These are phyloP conservation scores for Diglossa cyanea DNA, from an alignment of 2,797 vertebrate genomes.

Conservation along the genomic window DNA sequence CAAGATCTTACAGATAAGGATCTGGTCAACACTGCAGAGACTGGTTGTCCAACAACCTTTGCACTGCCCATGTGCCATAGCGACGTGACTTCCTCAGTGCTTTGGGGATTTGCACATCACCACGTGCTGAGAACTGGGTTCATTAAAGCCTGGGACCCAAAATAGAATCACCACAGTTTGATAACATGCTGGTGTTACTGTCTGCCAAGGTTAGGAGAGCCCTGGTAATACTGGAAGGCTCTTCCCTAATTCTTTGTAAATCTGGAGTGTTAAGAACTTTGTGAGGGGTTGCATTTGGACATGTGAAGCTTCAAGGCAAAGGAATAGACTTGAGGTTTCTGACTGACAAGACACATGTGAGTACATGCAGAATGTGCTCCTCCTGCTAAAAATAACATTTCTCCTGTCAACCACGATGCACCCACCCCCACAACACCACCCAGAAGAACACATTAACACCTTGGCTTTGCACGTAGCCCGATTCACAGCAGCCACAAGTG, in stretches of 20 bases:
- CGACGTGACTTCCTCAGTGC: neutral
- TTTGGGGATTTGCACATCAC: neutral
- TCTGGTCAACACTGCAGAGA: neutral
- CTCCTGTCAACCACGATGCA: conserved; percentile 63
- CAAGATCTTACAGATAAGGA: neutral
- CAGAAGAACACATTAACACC: conserved; percentile 69
- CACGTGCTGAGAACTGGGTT: neutral
- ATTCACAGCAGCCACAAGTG: conserved; percentile 71
- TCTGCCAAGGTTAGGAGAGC: neutral
- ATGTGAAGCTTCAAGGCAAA: conserved; percentile 56
- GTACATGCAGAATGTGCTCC: conserved; percentile 67
- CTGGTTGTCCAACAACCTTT: neutral
- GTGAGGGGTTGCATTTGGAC: conserved; percentile 35
- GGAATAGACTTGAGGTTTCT: conserved; percentile 59
- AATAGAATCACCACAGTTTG: neutral
- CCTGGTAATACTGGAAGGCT: neutral
- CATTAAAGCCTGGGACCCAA: neutral
- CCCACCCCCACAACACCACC: conserved; percentile 66
- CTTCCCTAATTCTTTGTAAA: conserved; percentile 19
- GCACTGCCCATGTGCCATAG: neutral
- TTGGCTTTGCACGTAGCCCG: conserved; percentile 67
- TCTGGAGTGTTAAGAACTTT: neutral
- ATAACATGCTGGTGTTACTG: neutral
- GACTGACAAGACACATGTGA: conserved; percentile 71
- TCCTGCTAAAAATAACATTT: conserved; percentile 69